Base-by-base conservation (phyloP, 2,113 vertebrate species). In the Cochlearius cochlearius region DNA sequence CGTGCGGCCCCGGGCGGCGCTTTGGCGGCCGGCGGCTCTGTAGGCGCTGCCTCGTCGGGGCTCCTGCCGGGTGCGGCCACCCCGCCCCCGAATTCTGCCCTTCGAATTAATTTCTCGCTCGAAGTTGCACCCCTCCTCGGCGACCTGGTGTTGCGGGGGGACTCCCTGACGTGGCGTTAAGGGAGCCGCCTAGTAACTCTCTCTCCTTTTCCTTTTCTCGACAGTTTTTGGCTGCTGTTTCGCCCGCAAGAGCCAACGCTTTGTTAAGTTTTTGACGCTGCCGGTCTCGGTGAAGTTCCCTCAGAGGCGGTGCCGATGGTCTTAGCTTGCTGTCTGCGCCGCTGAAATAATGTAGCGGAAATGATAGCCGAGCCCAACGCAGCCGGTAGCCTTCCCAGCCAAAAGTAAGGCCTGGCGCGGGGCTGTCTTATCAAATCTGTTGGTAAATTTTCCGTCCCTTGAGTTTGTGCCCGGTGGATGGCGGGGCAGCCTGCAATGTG, bases 341-440 rank as follows among this genome's bases (percentile, higher is more conserved):
- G 66, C 78, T 83, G 95, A 96, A 85, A 82, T 47, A 60, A 98
- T 98, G 96, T 96, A 69, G 97, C 50, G 97, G 98, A 98, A 78
- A 99, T 99, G 99, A 99, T 99, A 97, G 98, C 98, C 18, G 99
- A 99, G 91, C 97, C 98, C 71, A 97, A 97, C 90, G 60, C 98
- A 78, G 93, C 97, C 73, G 30, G 96, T 75, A 98, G 66, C 96
- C 80, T 95, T 95, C 93, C 86, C 68, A 82, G 91, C 92, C 98
- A 96, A 93, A 98, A 97, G 98, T 99, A 98, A 98, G 98, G 55
- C 7, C 22, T 9, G 81, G 4, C 11, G 1, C 34, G 4, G 64
- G 64, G 36, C 36, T 76, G 27, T 11, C 41, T 49, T 49, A 0
- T 30, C 2, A 17, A 10, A 12, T 52, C 12, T 39, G 0, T 30